Evolutionary conservation across 2,113 vertebrate genomes (phyloP), one percentile per base, ranked within the genome.

Genomic region (Nycticorax nycticorax): DNA sequence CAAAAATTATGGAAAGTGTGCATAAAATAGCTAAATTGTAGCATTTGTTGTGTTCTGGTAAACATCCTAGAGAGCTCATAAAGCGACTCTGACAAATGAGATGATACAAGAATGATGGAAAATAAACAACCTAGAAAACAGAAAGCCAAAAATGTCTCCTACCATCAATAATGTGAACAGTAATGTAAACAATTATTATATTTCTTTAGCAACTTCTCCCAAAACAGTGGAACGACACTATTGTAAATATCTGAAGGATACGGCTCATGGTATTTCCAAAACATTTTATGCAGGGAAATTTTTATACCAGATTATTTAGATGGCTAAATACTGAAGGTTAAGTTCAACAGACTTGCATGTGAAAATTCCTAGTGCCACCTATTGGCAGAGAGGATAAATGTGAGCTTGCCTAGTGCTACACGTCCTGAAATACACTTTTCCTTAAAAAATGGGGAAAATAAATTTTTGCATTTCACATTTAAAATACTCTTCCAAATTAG

Each of bases 311-410:
- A 56, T 71, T 68, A 47, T 57, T 35, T 56, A 35, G 30, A n/a
- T 52, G 33, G 16, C 27, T 79, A 78, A 75, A 78, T 60, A 3
- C 5, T 28, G 39, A 76, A 85, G 22, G 22, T 78, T 76, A 33
- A n/a, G 3, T 53, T 88, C 24, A 56, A 28, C 6, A 57, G 62
- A 66, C 18, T 50, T 6, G 4, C 43, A 85, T 96, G 77, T 48
- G 86, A 47, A 97, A 66, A 97, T 95, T 97, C 87, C 93, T 75
- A 92, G 77, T 95, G 95, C 88, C 93, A 96, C 59, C 89, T 98
- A 92, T 97, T 91, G 92, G 80, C 74, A 86, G 33, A 92, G 62
- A 84, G 26, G 33, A 53, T 16, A 90, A 32, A 92, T 6, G 14
- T 12, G 39, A 67, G 48, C 10, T 43, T 67, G 6, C 1, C 0